Base-by-base conservation (phyloP, 2,797 vertebrate genomes). In the Cirrhinus molitorella region DNA sequence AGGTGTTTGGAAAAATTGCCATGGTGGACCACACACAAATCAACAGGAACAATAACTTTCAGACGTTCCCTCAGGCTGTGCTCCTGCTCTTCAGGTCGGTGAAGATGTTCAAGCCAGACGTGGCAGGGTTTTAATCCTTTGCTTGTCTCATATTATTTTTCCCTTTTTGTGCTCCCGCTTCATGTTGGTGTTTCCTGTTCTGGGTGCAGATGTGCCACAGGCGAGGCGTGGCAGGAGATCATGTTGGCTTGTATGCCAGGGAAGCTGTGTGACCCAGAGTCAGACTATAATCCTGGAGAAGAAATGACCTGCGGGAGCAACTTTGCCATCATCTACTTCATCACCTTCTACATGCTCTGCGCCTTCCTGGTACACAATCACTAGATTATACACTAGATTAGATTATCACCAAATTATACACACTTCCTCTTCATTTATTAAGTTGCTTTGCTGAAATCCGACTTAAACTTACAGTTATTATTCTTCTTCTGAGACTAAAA, bases 11-110 rank as follows among this genome's bases (percentile, higher is more conserved):
- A 83, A 99, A 99, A 93, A 91, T 99, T 53, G 98, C 98, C 59
- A 98, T 99, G 98, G 96, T 96, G 90, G 98, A 99, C 74, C 96
- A 96, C 86, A 97, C 96, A 2, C 98, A 99, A 87, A 99, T 99
- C 92, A 99, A 99, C 92, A 95, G 98, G 89, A 99, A 99, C 95
- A 99, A 99, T 94, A 99, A 99, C 93, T 99, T 99, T 93, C 98
- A 99, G 93, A 99, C 98, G 1, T 99, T 99, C 85, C 96, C 96
- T 1, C 98, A 99, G 92, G 97, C 98, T 0, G 98, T 99, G 61
- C 94, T 99, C 0, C 96, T 99, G 70, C 96, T 99, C 51, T 99
- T 99, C 92, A 97, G 98, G 98, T 99, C 11, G 43, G 81, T 65
- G 4, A 59, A 57, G 17, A 21, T 65, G 17, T 47, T 31, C 31